phyloP scores from a whole-genome alignment of 1,140 invertebrate genomes.

The Pachyrhynchus sulphureomaculatus region DNA sequence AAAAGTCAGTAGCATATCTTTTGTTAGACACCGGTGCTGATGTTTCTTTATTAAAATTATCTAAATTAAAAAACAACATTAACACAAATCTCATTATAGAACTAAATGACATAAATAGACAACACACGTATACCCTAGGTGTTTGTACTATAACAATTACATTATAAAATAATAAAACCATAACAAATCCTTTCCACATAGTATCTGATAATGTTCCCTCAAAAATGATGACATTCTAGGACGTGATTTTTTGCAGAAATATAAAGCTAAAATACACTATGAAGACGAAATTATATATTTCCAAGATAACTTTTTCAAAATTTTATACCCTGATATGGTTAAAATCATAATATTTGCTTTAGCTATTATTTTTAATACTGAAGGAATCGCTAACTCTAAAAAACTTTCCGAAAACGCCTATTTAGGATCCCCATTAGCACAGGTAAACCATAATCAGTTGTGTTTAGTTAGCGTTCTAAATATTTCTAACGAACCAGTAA shows the following conservation, averaged over 20 bases:
- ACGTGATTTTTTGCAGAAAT: constrained; percentile 2
- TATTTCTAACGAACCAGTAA: not conserved
- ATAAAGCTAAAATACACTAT: not conserved
- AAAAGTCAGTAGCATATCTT: not conserved
- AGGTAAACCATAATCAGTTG: not conserved
- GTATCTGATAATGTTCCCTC: not conserved
- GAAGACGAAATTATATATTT: not conserved
- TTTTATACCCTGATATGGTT: not conserved
- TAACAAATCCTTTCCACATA: not conserved
- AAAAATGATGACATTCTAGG: not conserved
- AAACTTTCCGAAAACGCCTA: not conserved
- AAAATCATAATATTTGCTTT: not conserved
- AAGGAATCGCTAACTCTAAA: not conserved
- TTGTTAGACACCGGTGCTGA: not conserved
- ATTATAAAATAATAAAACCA: not conserved
- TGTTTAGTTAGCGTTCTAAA: not conserved
- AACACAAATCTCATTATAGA: no score
- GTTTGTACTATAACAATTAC: not conserved
- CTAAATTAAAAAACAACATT: not conserved
- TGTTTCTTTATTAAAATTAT: not conserved
- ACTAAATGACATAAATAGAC: no score
- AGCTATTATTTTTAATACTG: not conserved
- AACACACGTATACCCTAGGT: not conserved
- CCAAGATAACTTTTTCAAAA: not conserved
- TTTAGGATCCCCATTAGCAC: not conserved